Base-by-base conservation (phyloP, 2,888 invertebrate species). In the Meghimatium bilineatum region DNA sequence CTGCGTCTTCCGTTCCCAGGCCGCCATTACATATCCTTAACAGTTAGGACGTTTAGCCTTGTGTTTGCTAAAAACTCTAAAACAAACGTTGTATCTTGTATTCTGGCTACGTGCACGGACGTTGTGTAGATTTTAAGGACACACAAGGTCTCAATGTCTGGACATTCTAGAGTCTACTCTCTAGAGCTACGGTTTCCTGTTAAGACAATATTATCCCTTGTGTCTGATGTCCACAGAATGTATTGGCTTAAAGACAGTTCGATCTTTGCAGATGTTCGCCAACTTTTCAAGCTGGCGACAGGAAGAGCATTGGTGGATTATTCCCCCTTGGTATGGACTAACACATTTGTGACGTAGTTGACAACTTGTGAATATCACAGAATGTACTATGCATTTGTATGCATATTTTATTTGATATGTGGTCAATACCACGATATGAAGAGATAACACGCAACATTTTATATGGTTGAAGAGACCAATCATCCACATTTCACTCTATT, bases 181-280 rank as follows among this genome's bases (percentile, higher is more conserved):
- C 79, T 79, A 69, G 29, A 32, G 63, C 38, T 5, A 20, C 66
- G 1, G 77, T 36, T 66, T 63, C 63, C 38, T 63, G 56, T 77
- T 66, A 77, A 77, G 44, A 63, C 60, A 77, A 63, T 75, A 32
- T 52, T 44, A 23, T 66, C 66, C 66, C 32, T 14, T 32, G 29
- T 29, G 66, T 29, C n/a, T 32, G 66, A 69, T 44, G 49, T 79
- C 52, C 66, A 79, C 67, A 79, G 32, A 79, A 1, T 67, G n/a
- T 69, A 38, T 79, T 79, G 32, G 79, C 36, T 66, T 66, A 66
- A 63, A 36, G 66, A 38, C 32, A 32, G 69, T 69, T 69, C 79
- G 69, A 79, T 69, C 79, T 79, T 79, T 66, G 67, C 69, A 69
- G 69, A 69, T 36, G 49, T 49, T 49, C 49, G 69, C 26, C 67